phyloP scores from a whole-genome alignment of 2,113 vertebrate genomes.

The Saimiri boliviensis region DNA sequence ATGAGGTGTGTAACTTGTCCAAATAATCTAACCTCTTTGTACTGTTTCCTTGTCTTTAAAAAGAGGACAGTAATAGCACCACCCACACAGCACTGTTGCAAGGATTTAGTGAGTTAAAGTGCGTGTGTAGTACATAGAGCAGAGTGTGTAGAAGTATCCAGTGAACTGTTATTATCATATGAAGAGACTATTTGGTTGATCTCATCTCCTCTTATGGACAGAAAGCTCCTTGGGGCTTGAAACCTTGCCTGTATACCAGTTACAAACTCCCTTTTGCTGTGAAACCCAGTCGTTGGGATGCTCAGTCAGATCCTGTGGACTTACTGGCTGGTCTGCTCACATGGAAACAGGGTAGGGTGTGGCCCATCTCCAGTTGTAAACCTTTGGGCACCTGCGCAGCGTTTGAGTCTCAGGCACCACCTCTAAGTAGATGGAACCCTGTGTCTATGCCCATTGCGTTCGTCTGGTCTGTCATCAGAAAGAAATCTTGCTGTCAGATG shows the following conservation, averaged over 20 bases:
- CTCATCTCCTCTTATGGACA: not conserved
- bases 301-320: not conserved
- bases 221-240: not conserved
- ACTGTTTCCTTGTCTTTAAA: not conserved
- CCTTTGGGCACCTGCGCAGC: too few species aligned
- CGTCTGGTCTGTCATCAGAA: not conserved
- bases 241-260: not conserved
- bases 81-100: too few species aligned
- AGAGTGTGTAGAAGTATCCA: not conserved
- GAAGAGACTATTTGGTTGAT: not conserved
- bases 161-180: not conserved
- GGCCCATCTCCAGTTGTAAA: not conserved
- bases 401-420: not conserved
- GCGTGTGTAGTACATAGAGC: accelerated
- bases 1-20: not conserved
- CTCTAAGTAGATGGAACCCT: not conserved
- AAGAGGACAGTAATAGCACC: not conserved
- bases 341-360: not conserved
- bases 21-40: not conserved
- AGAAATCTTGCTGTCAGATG: not conserved
- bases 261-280: not conserved
- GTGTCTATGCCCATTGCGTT: not conserved
- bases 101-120: not conserved
- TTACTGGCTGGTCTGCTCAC: not conserved
- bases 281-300: not conserved